Conservation (phyloP, 1,140 invertebrate genomes). For the Megalopta genalis region DNA sequence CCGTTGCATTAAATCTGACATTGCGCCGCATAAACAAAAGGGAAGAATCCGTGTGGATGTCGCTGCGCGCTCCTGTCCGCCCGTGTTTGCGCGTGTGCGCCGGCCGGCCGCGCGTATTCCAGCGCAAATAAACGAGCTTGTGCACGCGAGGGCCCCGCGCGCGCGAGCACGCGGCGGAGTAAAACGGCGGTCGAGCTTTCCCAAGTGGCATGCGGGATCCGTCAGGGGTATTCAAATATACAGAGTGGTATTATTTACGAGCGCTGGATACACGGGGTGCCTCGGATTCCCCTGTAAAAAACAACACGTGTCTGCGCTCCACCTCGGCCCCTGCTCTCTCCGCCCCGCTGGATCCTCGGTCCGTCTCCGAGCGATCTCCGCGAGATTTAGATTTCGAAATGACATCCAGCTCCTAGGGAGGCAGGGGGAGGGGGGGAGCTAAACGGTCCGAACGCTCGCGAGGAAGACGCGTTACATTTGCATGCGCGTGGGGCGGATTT, state of each 20-base stretch:
- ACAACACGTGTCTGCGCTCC: conserved; percentile 55
- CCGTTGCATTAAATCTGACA: conserved; percentile 63
- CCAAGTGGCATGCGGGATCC: conserved; percentile 74
- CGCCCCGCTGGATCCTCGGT: neutral
- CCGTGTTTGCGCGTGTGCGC: neutral
- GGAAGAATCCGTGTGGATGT: conserved; percentile 38
- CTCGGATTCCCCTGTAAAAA: conserved; percentile 56
- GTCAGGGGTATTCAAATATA: conserved; percentile 78
- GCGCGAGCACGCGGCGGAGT: neutral
- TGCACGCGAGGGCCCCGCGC: neutral
- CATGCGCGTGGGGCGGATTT: neutral
- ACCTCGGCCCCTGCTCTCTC: neutral
- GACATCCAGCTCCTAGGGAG: neutral
- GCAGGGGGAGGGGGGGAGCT: too few species aligned
- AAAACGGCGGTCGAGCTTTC: conserved; percentile 47
- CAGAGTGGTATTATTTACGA: conserved; percentile 78
- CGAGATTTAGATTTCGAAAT: conserved; percentile 30
- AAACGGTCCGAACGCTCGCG: neutral
- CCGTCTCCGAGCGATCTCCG: neutral
- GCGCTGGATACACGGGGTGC: conserved; percentile 60
- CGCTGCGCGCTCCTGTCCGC: neutral
- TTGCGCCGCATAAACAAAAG: conserved; percentile 57
- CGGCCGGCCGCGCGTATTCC: conserved; percentile 7
- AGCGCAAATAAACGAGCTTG: conserved; percentile 27
- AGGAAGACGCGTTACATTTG: neutral